Evolutionary conservation across 2,888 invertebrate genomes (phyloP), one percentile per base, ranked within the genome.

Genomic region (Neuroscelio doddi): DNA sequence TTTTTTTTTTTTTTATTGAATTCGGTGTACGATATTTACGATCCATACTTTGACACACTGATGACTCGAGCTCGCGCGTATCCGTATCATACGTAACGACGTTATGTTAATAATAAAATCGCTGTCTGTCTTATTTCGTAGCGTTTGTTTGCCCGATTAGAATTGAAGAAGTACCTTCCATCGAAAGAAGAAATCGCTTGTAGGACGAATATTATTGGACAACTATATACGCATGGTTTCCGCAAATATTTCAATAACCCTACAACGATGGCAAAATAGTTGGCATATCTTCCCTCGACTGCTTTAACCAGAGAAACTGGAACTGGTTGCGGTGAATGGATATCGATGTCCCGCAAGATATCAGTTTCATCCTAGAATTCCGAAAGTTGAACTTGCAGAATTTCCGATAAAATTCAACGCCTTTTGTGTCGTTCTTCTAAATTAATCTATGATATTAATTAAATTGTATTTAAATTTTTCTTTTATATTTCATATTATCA

Each of bases 211-310:
- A 51, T 62, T 69, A 72, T 68, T 65, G 71, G 69, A 71, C 68
- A 70, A 75, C 70, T 75, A 64, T 58, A 64, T 66, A 57, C 67
- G 68, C 64, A 64, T 70, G 72, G 72, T 80, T 80, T 80, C 77
- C 78, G 61, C 70, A 76, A 75, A 80, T 80, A 80, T 77, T 80
- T 78, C 77, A 75, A 78, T 77, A 79, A 77, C 71, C 78, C 71
- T 69, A 66, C 69, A 72, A 71, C 66, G 64, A 70, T 59, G 71
- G 68, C 71, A 70, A 73, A 75, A 80, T 80, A 74, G 76, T 80
- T 78, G 69, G 70, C 75, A 78, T 80, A 77, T 67, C 78, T 76
- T 59, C 51, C 58, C 47, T 34, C 64, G 45, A 27, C 56, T 29
- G 46, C 59, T 49, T 57, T 38, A 39, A 56, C 52, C 63, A 36